phyloP scores from a whole-genome alignment of 2,888 invertebrate species.

The Athrips mouffetella region DNA sequence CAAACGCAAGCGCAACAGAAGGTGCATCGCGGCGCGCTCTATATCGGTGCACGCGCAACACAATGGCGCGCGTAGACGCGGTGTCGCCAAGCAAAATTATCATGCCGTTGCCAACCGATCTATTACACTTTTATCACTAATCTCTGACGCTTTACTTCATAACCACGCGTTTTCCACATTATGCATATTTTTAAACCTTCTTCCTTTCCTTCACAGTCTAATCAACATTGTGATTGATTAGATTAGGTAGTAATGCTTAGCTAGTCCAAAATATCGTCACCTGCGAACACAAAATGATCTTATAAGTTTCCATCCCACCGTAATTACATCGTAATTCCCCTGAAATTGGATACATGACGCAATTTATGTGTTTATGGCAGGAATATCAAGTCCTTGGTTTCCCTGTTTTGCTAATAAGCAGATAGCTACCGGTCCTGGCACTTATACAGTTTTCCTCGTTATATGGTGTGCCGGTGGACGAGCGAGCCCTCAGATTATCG shows the following conservation, averaged over 20 bases:
- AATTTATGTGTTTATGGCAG: neutral
- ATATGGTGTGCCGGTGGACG: conserved; percentile 42
- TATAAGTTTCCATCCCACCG: neutral
- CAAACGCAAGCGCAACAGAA: conserved; percentile 47
- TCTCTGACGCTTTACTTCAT: conserved; percentile 18
- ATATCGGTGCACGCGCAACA: conserved; percentile 27
- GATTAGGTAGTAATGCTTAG: neutral
- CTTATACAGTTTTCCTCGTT: conserved; percentile 30
- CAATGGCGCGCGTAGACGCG: conserved; percentile 61
- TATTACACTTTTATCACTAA: conserved; percentile 30
- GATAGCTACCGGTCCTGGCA: conserved; percentile 3
- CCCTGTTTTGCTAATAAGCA: neutral
- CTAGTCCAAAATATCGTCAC: neutral
- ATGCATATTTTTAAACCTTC: no score
- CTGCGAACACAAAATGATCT: neutral
- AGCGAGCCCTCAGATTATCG: conserved; percentile 51
- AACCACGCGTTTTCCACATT: conserved; percentile 19
- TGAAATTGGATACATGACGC: neutral
- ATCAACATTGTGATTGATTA: no score
- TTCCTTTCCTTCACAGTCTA: no score
- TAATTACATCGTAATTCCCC: neutral
- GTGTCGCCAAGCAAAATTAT: conserved; percentile 62
- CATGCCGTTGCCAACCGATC: conserved; percentile 53
- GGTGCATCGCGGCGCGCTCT: conserved; percentile 39
- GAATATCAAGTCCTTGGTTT: neutral